Percentiles rank a stretch among this genome's conserved stretches.
phyloP scores from a whole-genome alignment of 37 sponge, comb jelly and placozoan species.

The Lycopodina hypogea region DNA sequence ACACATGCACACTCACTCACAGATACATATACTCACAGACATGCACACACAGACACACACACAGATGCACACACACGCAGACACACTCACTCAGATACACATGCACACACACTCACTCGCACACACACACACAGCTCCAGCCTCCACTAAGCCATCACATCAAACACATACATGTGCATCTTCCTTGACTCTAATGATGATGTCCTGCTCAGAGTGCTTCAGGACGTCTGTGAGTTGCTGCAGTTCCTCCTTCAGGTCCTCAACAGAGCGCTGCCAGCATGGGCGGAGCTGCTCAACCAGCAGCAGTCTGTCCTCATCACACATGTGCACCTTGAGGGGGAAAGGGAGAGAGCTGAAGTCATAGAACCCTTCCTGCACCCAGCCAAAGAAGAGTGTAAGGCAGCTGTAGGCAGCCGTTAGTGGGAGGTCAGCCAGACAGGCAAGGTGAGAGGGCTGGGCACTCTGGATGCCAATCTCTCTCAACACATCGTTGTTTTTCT shows the following conservation, averaged over 20 bases:
- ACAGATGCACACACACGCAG: too few relatives aligned
- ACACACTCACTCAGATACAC: too few relatives aligned
- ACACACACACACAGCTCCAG: neutral
- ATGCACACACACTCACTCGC: too few relatives aligned
- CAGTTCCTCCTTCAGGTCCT: conserved; percentile 29
- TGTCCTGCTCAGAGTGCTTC: conserved; percentile 34
- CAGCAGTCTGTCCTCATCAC: conserved; percentile 1
- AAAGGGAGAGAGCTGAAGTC: conserved; percentile 63
- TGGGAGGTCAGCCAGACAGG: conserved; percentile 23
- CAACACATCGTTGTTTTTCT: neutral
- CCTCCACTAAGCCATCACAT: too few relatives aligned
- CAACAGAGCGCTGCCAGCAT: neutral
- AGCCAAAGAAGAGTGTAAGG: conserved; percentile 53
- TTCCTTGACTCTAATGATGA: conserved; percentile 24
- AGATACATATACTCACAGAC: too few relatives aligned
- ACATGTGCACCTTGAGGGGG: conserved; percentile 58
- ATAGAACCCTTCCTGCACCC: conserved; percentile 72
- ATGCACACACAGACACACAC: too few relatives aligned
- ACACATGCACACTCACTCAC: too few relatives aligned
- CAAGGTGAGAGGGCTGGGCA: conserved; percentile 12
- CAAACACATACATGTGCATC: conserved; percentile 13
- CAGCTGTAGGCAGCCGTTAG: conserved; percentile 18
- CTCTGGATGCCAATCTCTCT: conserved; percentile 32
- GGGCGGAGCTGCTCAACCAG: conserved; percentile 17
- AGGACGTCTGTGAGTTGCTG: conserved; percentile 38